Evolutionary conservation across 2,797 vertebrate species (phyloP).

Genomic region (Gadopsis marmoratus): DNA sequence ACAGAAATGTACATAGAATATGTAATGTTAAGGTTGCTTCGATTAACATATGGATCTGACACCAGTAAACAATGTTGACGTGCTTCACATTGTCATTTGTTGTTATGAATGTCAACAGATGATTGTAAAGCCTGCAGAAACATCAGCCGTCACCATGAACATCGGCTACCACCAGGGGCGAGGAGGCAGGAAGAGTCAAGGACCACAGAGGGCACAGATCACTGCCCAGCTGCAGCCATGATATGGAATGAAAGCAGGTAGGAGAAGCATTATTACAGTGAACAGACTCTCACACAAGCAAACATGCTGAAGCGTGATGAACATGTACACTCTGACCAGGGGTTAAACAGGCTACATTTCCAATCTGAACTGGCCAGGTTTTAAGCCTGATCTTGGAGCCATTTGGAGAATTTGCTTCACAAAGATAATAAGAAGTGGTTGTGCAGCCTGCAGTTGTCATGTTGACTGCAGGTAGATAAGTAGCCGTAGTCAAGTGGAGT

Average conservation of each 20-base stretch:
- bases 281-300: background rate
- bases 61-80: background rate
- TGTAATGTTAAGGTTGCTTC: background rate
- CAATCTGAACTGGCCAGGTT: constrained; percentile 12
- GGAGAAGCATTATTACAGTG: constrained; percentile 1
- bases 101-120: constrained; percentile 28
- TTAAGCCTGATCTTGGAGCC: background rate
- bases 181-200: constrained; percentile 31
- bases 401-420: background rate
- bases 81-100: constrained; percentile 10
- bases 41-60: background rate
- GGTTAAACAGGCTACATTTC: constrained; percentile 2
- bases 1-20: background rate
- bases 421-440: constrained; percentile 6
- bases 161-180: constrained; percentile 29
- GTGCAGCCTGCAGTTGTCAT: constrained; percentile 10
- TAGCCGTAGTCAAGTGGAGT: constrained; percentile 1
- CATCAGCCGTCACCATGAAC: constrained; percentile 40
- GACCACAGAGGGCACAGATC: constrained; percentile 46
- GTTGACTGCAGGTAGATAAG: constrained; percentile 17
- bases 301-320: background rate
- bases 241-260: constrained; percentile 35
- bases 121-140: constrained; percentile 37
- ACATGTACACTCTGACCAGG: background rate
- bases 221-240: constrained; percentile 19